phyloP scores from a whole-genome alignment of 2,888 invertebrate genomes.

The Leucophenga maculata region DNA sequence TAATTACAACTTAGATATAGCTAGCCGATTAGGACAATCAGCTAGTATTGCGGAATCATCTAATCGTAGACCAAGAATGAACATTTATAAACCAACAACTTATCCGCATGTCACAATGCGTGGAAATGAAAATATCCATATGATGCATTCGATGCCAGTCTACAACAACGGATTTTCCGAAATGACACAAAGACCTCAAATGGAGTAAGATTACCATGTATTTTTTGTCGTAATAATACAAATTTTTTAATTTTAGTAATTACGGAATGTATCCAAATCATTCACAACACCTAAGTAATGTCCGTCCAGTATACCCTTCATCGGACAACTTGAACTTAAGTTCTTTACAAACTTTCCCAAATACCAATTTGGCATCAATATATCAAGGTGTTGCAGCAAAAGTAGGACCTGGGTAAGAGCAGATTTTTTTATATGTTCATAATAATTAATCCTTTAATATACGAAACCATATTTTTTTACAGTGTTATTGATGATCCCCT shows the following conservation, averaged over 20 bases:
- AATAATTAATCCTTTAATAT: no score
- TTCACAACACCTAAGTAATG: slow-evolving; percentile 43
- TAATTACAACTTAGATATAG: slow-evolving; percentile 37
- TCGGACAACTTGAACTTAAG: slow-evolving; percentile 43
- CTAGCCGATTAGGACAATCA: slow-evolving; percentile 38
- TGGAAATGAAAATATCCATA: slow-evolving; percentile 43
- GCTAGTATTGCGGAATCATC: slow-evolving; percentile 35
- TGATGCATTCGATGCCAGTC: slow-evolving; percentile 37
- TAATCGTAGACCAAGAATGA: slow-evolving; percentile 41
- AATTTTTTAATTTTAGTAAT: slow-evolving; percentile 23
- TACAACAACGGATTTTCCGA: slow-evolving; percentile 55
- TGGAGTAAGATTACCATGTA: slow-evolving; percentile 43
- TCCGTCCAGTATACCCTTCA: slow-evolving; percentile 47
- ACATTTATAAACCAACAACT: slow-evolving; percentile 43
- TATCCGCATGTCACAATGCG: slow-evolving; percentile 48
- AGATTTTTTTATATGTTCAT: not conserved
- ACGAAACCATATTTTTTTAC: slow-evolving; percentile 17
- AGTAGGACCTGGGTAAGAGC: slow-evolving; percentile 68
- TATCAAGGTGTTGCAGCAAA: slow-evolving; percentile 71
- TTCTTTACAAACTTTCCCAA: slow-evolving; percentile 51
- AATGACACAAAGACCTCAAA: slow-evolving; percentile 48
- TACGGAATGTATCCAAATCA: slow-evolving; percentile 52
- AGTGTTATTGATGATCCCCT: slow-evolving; percentile 87
- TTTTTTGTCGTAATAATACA: slow-evolving; percentile 27
- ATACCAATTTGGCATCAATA: slow-evolving; percentile 67